Conservation (phyloP, 2,113 vertebrate species). For the Pituophis catenifer region DNA sequence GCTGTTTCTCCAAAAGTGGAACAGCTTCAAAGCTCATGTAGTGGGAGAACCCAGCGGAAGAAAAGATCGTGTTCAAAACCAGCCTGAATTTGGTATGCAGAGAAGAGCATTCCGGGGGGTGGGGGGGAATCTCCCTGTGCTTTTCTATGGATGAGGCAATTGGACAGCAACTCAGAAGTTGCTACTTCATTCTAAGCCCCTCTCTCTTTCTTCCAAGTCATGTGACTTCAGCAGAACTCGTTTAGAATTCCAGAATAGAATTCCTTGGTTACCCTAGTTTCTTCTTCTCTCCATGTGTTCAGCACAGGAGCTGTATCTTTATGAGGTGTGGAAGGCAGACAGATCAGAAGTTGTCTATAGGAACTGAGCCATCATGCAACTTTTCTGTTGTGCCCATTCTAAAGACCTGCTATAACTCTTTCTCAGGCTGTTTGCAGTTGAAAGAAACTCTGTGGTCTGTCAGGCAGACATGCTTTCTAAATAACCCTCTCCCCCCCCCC, state of each 20-base stretch:
- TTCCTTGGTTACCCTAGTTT: neutral
- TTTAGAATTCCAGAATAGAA: neutral
- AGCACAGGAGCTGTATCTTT: neutral
- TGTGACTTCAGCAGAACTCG: neutral
- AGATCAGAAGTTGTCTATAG: neutral
- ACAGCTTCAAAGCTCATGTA: neutral
- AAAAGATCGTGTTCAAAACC: neutral
- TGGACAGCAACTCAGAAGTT: neutral
- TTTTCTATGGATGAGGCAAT: neutral
- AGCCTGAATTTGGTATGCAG: neutral
- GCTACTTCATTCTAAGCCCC: neutral
- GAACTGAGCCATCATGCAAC: neutral
- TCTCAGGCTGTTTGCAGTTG: neutral
- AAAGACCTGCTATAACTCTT: neutral
- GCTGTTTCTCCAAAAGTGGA: neutral
- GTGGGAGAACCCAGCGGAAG: neutral
- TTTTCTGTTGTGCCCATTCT: neutral
- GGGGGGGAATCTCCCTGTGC: neutral
- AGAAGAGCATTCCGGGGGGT: neutral
- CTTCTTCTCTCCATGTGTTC: neutral
- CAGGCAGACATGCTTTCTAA: neutral
- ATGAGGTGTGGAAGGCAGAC: neutral
- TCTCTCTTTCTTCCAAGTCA: neutral
- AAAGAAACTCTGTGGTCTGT: neutral
- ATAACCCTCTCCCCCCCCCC: neutral